A percentile compares a stretch with the other conserved stretches of the same genome.
These are phyloP conservation scores for Oryzias dopingdopingensis DNA, from an alignment of 2,797 vertebrate genomes.

Conservation along the genomic window DNA sequence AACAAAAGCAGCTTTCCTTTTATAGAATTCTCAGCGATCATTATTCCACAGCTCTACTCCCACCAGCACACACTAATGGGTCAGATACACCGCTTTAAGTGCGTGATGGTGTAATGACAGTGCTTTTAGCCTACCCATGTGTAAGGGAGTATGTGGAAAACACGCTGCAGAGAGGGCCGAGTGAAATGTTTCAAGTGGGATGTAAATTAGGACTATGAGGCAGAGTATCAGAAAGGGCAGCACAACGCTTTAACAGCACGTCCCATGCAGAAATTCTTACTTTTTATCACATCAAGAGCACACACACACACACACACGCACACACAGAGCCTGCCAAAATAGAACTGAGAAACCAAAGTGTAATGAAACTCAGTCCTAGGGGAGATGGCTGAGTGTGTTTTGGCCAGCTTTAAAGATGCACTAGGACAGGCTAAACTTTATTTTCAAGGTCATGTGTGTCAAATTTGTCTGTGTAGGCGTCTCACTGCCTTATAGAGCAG, in stretches of 20 bases:
- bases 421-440: slow-evolving; percentile 33
- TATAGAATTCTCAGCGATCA: slow-evolving; percentile 71
- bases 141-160: slow-evolving; percentile 44
- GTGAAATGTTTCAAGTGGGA: slow-evolving; percentile 57
- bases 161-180: slow-evolving; percentile 45
- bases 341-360: slow-evolving; percentile 51
- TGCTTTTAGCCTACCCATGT: slow-evolving; percentile 66
- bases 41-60: slow-evolving; percentile 65
- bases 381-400: slow-evolving; percentile 54
- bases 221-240: slow-evolving; percentile 32
- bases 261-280: slow-evolving; percentile 48
- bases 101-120: slow-evolving; percentile 65
- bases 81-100: slow-evolving; percentile 59
- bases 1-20: slow-evolving; percentile 70
- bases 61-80: slow-evolving; percentile 68
- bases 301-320: slow-evolving; percentile 4
- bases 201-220: slow-evolving; percentile 54
- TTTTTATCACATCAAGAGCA: slow-evolving; percentile 64
- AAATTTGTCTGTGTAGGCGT: slow-evolving; percentile 22
- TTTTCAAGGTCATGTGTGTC: slow-evolving; percentile 61
- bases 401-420: slow-evolving; percentile 49
- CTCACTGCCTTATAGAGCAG: not conserved
- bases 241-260: slow-evolving; percentile 15
- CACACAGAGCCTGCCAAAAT: slow-evolving; percentile 45
- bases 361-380: slow-evolving; percentile 52